These are phyloP conservation scores for Drosophila neocordata DNA, from an alignment of 1,140 invertebrate species.

Conservation along the genomic window DNA sequence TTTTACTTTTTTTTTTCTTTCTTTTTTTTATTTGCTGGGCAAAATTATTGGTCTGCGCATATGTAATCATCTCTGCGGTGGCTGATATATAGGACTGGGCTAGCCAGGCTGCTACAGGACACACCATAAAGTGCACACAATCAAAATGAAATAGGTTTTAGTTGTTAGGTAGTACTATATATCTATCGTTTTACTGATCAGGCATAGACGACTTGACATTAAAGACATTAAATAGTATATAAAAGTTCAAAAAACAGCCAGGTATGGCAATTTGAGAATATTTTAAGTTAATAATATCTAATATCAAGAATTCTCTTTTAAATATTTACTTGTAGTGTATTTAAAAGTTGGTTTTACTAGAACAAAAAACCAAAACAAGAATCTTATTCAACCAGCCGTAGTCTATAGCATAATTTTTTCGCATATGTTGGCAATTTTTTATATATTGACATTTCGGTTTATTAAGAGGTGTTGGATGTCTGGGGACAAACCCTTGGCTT, in stretches of 20 bases:
- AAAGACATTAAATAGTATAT: background rate
- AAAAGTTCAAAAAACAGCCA: too few species aligned
- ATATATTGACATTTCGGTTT: conserved; percentile 64
- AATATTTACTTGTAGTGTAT: conserved; percentile 9
- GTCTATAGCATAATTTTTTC: conserved; percentile 45
- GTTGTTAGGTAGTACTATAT: conserved; percentile 40
- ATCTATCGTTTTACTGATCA: background rate
- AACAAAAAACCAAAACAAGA: background rate
- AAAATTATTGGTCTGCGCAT: conserved; percentile 79
- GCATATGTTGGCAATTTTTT: conserved; percentile 77
- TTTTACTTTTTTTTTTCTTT: conserved; percentile 21
- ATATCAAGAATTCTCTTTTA: too few species aligned
- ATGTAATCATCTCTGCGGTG: conserved; percentile 72
- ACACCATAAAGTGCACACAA: conserved; percentile 77
- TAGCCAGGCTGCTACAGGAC: conserved; percentile 35
- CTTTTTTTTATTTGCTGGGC: conserved; percentile 16
- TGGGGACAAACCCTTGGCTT: background rate
- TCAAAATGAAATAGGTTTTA: conserved; percentile 77
- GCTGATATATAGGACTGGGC: conserved; percentile 6
- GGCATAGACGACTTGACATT: conserved; percentile 24
- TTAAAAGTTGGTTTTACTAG: conserved; percentile 3
- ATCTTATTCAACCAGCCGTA: conserved; percentile 10
- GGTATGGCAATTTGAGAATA: too few species aligned
- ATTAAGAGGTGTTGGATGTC: conserved; percentile 65
- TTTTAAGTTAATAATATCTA: too few species aligned